A percentile compares a stretch with the other conserved stretches of the same genome.
These are phyloP conservation scores for Forbesichthys agassizii DNA, from an alignment of 2,113 vertebrate genomes.

Conservation along the genomic window DNA sequence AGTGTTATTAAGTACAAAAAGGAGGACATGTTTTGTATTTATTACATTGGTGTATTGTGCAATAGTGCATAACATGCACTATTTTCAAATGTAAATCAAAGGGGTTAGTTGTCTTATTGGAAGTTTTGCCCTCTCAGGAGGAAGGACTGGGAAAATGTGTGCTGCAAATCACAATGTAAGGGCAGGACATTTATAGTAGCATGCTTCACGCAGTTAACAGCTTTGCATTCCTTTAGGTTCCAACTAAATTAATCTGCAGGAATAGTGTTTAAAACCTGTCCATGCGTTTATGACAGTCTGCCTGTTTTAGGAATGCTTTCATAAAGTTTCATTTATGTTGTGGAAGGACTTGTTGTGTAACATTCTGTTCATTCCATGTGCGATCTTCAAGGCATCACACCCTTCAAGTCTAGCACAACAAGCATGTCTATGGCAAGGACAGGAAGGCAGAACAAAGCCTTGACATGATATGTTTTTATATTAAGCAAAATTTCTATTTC, in stretches of 20 bases:
- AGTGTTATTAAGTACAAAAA: neutral
- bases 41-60: too few species aligned
- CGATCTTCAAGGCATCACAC: slow-evolving; percentile 28
- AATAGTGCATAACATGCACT: neutral
- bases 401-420: slow-evolving; percentile 34
- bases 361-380: slow-evolving; percentile 64
- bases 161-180: too few species aligned
- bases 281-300: neutral
- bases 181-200: too few species aligned
- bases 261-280: neutral
- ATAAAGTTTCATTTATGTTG: slow-evolving; percentile 39
- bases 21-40: neutral
- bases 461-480: slow-evolving; percentile 10
- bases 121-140: too few species aligned
- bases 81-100: neutral
- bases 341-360: slow-evolving; percentile 55
- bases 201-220: too few species aligned
- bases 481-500: neutral
- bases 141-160: too few species aligned
- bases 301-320: slow-evolving; percentile 44
- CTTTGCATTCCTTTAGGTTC: too few species aligned
- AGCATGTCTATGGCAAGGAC: too few species aligned
- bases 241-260: neutral
- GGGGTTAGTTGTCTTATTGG: neutral
- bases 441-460: too few species aligned